These are phyloP conservation scores for Meghimatium bilineatum DNA, from an alignment of 2,888 invertebrate genomes.

Conservation along the genomic window DNA sequence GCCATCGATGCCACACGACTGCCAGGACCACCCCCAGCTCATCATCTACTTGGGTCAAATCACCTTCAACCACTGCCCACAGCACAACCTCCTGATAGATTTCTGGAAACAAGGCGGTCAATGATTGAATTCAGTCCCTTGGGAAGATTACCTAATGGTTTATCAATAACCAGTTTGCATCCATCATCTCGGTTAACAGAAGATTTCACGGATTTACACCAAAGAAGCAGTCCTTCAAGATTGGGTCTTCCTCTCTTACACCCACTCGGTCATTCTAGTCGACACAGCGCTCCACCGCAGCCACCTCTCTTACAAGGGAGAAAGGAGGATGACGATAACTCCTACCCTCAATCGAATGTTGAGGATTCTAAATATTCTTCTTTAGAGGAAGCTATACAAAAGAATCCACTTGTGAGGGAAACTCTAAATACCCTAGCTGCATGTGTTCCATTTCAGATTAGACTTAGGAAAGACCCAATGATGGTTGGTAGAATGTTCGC, in stretches of 20 bases:
- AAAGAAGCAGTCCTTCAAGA: constrained; percentile 52
- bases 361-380: constrained; percentile 59
- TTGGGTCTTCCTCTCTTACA: constrained; percentile 49
- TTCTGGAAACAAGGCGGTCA: constrained; percentile 45
- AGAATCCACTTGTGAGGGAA: constrained; percentile 83
- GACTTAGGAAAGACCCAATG: constrained; percentile 84
- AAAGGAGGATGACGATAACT: constrained; percentile 57
- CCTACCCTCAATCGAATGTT: constrained; percentile 41
- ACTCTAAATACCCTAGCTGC: constrained; percentile 80
- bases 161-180: constrained; percentile 45
- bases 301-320: constrained; percentile 20
- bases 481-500: constrained; percentile 86
- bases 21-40: constrained; percentile 53
- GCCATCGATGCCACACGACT: constrained; percentile 28
- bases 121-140: constrained; percentile 51
- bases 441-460: constrained; percentile 83
- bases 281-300: constrained; percentile 46
- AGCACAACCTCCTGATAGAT: constrained; percentile 36
- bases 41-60: constrained; percentile 39
- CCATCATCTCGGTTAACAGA: constrained; percentile 42
- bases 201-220: constrained; percentile 56
- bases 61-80: constrained; percentile 51
- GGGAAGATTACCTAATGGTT: constrained; percentile 49
- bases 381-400: constrained; percentile 45
- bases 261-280: constrained; percentile 39